Evolutionary conservation across 2,888 invertebrate genomes (phyloP).

Genomic region (Eupithecia subumbrata): DNA sequence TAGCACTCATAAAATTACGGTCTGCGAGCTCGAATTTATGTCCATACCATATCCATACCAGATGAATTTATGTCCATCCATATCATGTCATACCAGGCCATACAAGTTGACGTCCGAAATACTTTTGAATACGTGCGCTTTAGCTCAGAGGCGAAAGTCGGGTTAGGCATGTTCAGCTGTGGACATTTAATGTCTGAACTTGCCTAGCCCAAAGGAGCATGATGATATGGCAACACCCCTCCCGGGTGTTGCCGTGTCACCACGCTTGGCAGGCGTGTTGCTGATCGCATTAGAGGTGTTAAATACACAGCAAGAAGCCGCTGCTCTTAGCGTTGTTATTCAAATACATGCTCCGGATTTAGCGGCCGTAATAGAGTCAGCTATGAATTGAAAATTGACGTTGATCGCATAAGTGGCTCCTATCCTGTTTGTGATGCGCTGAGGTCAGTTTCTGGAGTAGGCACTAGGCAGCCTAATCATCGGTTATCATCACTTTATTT

Average conservation of each 20-base stretch:
- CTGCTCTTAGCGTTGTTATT: background rate
- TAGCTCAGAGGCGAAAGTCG: constrained; percentile 88
- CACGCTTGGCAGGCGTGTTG: no score
- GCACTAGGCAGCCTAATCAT: constrained; percentile 21
- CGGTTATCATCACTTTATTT: constrained; percentile 14
- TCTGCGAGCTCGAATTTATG: no score
- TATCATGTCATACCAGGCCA: constrained; percentile 99
- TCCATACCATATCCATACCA: no score
- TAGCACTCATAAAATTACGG: no score
- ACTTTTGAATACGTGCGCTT: constrained; percentile 98
- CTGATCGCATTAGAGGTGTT: no score
- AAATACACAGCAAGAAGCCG: background rate
- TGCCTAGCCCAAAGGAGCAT: no score
- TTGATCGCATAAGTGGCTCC: constrained; percentile 46
- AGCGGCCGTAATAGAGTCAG: constrained; percentile 10
- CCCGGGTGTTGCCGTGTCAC: no score
- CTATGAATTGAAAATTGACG: constrained; percentile 27
- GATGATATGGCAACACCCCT: no score
- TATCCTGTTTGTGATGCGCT: constrained; percentile 63
- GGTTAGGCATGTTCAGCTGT: constrained; percentile 47
- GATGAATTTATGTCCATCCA: no score
- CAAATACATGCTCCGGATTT: background rate
- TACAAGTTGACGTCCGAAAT: constrained; percentile 97
- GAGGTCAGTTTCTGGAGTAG: constrained; percentile 47
- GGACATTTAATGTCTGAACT: no score